A percentile compares a stretch with the other conserved stretches of the same genome.
Evolutionary conservation across 1,140 invertebrate genomes (phyloP).

Genomic region (Microplitis mediator): DNA sequence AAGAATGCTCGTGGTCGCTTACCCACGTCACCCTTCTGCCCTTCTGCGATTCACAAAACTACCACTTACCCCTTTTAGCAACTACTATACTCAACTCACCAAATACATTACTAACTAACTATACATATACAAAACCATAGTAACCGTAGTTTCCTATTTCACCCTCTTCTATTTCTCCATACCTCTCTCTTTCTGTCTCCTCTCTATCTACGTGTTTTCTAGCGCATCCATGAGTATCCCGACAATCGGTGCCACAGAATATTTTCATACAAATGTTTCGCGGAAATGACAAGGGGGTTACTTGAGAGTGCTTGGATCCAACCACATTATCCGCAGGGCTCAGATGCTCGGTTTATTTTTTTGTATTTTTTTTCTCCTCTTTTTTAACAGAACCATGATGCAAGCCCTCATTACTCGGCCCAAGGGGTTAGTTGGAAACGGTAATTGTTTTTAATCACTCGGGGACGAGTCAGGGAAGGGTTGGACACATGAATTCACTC

Average conservation of each 20-base stretch:
- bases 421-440: slow-evolving; percentile 40
- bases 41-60: no score
- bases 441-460: slow-evolving; percentile 57
- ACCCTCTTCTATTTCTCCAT: no score
- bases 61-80: slow-evolving; percentile 13
- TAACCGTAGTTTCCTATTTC: no score
- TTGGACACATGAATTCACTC: slow-evolving; percentile 15
- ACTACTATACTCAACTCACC: no score
- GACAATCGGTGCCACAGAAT: slow-evolving; percentile 32
- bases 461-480: slow-evolving; percentile 10
- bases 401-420: slow-evolving; percentile 40
- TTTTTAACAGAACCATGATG: slow-evolving; percentile 19
- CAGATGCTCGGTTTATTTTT: slow-evolving; percentile 36
- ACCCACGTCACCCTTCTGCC: neutral
- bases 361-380: slow-evolving; percentile 14
- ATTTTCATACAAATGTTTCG: slow-evolving; percentile 52
- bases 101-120: neutral
- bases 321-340: slow-evolving; percentile 45
- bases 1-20: slow-evolving; percentile 30
- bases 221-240: slow-evolving; percentile 10
- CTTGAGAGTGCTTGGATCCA: slow-evolving; percentile 37
- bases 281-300: slow-evolving; percentile 39
- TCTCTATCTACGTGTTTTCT: slow-evolving; percentile 8
- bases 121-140: neutral
- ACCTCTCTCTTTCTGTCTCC: slow-evolving; percentile 28